Percentiles rank a stretch among this genome's conserved stretches.
Evolutionary conservation across 2,888 invertebrate species (phyloP).

Genomic region (Trachelus stipa): DNA sequence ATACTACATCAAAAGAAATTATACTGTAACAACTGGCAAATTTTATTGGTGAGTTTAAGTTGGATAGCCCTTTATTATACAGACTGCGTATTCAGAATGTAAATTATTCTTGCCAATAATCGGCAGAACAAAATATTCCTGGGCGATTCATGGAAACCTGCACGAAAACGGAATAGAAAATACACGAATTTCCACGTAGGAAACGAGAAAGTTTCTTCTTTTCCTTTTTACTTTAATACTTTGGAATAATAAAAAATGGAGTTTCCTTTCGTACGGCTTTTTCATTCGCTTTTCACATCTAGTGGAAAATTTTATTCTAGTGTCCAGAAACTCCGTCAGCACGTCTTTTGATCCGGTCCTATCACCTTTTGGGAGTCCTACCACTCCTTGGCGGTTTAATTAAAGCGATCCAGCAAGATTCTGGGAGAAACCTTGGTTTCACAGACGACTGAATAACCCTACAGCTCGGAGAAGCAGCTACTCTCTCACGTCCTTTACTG

Average conservation of each 20-base stretch:
- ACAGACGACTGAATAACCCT: background rate
- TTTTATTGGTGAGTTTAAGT: background rate
- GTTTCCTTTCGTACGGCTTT: background rate
- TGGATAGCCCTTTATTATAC: background rate
- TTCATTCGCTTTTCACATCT: background rate
- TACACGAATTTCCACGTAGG: background rate
- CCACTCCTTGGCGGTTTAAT: conserved; percentile 14
- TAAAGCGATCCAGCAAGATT: conserved; percentile 16
- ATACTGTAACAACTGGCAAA: background rate
- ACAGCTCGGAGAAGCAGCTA: background rate
- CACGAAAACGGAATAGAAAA: background rate
- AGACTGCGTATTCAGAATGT: background rate
- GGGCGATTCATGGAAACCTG: background rate
- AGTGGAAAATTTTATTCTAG: background rate
- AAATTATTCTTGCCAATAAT: background rate
- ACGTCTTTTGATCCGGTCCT: background rate
- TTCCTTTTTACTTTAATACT: background rate
- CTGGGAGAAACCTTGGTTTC: conserved; percentile 13
- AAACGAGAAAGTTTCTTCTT: background rate
- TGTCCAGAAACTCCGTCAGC: background rate
- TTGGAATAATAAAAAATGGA: background rate
- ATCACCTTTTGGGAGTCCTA: background rate
- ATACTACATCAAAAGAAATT: background rate
- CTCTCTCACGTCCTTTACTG: background rate
- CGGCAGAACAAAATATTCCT: background rate